A percentile compares a stretch with the other conserved stretches of the same genome.
These are phyloP conservation scores for Athalia cordata DNA, from an alignment of 2,888 invertebrate species.

Conservation along the genomic window DNA sequence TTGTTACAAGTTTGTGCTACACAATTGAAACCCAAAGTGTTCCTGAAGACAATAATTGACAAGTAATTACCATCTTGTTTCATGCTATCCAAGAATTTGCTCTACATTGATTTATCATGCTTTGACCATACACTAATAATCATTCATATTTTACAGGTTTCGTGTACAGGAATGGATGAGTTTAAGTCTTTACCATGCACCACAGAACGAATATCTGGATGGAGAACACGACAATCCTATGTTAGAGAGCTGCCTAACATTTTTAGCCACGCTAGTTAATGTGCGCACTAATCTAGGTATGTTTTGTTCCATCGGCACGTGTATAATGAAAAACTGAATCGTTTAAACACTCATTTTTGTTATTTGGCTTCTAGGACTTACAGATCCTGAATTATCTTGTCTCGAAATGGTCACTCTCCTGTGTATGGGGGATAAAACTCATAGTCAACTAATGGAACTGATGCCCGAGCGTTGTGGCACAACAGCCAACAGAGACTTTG, in stretches of 20 bases:
- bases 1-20: constrained; percentile 95
- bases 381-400: constrained; percentile 81
- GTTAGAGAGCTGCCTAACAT: constrained; percentile 94
- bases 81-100: neutral
- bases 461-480: constrained; percentile 98
- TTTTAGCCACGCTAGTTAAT: constrained; percentile 91
- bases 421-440: constrained; percentile 96
- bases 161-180: constrained; percentile 92
- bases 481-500: constrained; percentile 91
- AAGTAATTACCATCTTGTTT: constrained; percentile 76
- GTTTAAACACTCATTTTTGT: neutral
- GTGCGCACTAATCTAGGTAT: constrained; percentile 91
- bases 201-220: constrained; percentile 78
- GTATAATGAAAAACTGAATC: neutral
- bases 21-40: constrained; percentile 89
- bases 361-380: constrained; percentile 74
- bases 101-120: constrained; percentile 56
- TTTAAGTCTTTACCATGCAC: constrained; percentile 81
- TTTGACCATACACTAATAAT: constrained; percentile 33
- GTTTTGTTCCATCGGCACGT: constrained; percentile 49
- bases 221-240: constrained; percentile 91
- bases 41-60: constrained; percentile 90
- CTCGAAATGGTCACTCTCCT: constrained; percentile 95
- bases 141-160: constrained; percentile 77
- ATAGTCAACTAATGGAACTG: constrained; percentile 94